These are phyloP conservation scores for Diarsia mendica DNA, from an alignment of 2,888 invertebrate genomes.

Conservation along the genomic window DNA sequence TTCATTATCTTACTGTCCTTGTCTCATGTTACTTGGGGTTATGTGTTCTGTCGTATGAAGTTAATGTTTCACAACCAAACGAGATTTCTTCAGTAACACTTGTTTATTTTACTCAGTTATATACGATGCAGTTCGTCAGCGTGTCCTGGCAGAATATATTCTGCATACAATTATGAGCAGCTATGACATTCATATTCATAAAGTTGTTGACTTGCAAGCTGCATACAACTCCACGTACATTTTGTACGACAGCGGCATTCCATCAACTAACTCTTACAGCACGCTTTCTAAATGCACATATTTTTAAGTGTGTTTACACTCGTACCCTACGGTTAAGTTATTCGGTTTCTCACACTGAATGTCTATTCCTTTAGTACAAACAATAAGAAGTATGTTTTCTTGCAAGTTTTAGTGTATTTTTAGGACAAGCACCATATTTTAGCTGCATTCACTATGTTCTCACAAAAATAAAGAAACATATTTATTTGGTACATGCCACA, in stretches of 20 bases:
- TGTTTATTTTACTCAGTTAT: background rate
- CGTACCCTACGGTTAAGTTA: background rate
- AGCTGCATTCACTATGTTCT: background rate
- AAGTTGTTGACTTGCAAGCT: constrained; percentile 49
- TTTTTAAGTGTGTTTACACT: background rate
- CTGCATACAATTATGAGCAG: constrained; percentile 41
- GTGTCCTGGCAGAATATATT: constrained; percentile 50
- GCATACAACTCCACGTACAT: constrained; percentile 25
- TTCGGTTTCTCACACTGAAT: background rate
- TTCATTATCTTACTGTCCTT: too few relatives aligned
- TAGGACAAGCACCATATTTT: background rate
- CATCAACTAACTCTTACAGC: constrained; percentile 35
- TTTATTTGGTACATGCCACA: too few relatives aligned
- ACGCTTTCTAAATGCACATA: constrained; percentile 8
- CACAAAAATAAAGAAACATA: too few relatives aligned
- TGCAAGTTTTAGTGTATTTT: background rate
- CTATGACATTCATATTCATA: constrained; percentile 61
- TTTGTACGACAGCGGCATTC: constrained; percentile 11
- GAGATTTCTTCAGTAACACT: background rate
- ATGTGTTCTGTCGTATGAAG: background rate
- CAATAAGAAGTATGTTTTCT: background rate
- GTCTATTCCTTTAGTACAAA: background rate
- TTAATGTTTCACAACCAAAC: background rate
- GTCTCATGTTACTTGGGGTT: too few relatives aligned
- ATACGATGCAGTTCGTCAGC: constrained; percentile 15